Percentiles rank a stretch among this genome's conserved stretches.
These are phyloP conservation scores for Calvadosia cruxmelitensis DNA, from an alignment of 30 jellyfish, hydroid and myxozoan species.

Conservation along the genomic window DNA sequence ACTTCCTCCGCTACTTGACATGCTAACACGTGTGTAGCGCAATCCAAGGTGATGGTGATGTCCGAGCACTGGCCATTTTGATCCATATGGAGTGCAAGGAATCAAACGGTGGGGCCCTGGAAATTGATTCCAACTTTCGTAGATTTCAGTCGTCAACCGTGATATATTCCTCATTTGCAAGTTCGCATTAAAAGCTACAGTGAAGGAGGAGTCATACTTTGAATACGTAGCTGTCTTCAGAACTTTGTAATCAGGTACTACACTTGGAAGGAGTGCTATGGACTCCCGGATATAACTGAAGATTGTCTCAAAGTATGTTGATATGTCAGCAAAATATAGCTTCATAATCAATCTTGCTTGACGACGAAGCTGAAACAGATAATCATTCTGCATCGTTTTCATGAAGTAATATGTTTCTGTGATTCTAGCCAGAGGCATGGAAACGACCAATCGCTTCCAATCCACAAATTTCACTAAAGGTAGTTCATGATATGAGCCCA, in stretches of 20 bases:
- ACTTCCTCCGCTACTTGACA: constrained; percentile 84
- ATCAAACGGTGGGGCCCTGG: constrained; percentile 69
- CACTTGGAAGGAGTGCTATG: constrained; percentile 42
- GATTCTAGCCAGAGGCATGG: constrained; percentile 49
- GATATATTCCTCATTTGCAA: constrained; percentile 43
- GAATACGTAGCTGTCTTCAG: not conserved
- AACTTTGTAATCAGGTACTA: constrained; percentile 17
- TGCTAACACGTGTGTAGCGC: constrained; percentile 66
- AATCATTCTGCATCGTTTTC: constrained; percentile 32
- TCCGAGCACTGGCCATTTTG: constrained; percentile 45
- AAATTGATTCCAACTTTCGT: constrained; percentile 55
- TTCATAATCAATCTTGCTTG: constrained; percentile 65
- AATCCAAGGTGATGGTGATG: constrained; percentile 42
- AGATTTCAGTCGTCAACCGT: constrained; percentile 1
- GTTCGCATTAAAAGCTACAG: constrained; percentile 18
- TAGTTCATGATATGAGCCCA: constrained; percentile 20
- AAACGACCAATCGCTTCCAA: constrained; percentile 23
- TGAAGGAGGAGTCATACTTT: not conserved
- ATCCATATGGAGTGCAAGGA: constrained; percentile 37
- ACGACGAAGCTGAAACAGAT: constrained; percentile 29
- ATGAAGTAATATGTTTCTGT: constrained; percentile 52
- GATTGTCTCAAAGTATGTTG: constrained; percentile 16
- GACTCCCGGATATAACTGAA: constrained; percentile 26
- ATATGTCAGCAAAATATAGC: constrained; percentile 53
- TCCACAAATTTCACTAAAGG: constrained; percentile 54